Base-by-base conservation (phyloP, 2,113 vertebrate species). In the mouse (Mus musculus) region DNA sequence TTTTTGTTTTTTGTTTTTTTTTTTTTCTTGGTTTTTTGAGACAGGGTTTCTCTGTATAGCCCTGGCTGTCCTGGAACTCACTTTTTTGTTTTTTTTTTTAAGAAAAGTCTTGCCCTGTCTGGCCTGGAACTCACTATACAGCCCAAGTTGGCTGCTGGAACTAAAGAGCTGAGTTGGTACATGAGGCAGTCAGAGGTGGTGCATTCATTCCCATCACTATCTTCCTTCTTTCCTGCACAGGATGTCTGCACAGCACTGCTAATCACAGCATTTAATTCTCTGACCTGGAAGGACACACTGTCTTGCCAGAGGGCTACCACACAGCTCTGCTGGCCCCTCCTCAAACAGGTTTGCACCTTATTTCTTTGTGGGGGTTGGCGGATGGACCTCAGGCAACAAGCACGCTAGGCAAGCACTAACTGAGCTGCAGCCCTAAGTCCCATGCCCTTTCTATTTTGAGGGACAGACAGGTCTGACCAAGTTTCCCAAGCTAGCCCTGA, bases 271-370 rank as follows among this genome's bases (percentile, higher is more conserved):
- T 99, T 99, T 98, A 99, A 99, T 59, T 99, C 99, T 6, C 98
- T 99, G 54, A 99, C 99, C 46, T 99, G 99, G 99, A 99, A 99
- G 93, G 99, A 99, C 97, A 99, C 99, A 28, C 98, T 98, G 0
- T 99, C 99, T 95, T 99, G 99, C 98, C 99, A 99, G 96, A 99
- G 99, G 96, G 99, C 99, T 0, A 99, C 99, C 85, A 99, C 99
- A 3, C 98, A 99, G 95, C 98, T 99, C 95, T 99, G 99, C 98
- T 99, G 99, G 99, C 99, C 99, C 0, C 98, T 99, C 42, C 99
- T 99, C 88, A 99, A 99, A 97, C 99, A 99, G 99, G 99, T 99
- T 98, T 49, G 95, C 69, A 67, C 33, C 56, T 2, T 71, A 2
- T 28, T 89, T 20, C 28, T 71, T 12, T 59, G 33, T 54, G 39